Evolutionary conservation across 1,140 invertebrate genomes (phyloP).

Genomic region (Drosophila nasuta): DNA sequence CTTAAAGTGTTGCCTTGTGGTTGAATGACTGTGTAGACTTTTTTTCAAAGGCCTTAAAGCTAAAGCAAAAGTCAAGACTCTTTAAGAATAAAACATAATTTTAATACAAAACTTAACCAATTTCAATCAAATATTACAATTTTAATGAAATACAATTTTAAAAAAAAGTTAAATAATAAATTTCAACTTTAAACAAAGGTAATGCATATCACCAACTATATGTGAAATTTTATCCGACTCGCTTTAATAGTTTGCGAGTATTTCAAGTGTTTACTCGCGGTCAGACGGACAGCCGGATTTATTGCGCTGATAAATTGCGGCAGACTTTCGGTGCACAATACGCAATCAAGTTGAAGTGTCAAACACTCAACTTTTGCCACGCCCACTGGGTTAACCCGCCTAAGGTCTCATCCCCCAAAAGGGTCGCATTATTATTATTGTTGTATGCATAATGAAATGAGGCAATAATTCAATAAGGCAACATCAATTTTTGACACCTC

Average conservation of each 20-base stretch:
- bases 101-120: too few relatives aligned
- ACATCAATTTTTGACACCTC: conserved; percentile 73
- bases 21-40: conserved; percentile 40
- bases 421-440: conserved; percentile 46
- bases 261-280: background rate
- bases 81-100: too few relatives aligned
- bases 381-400: conserved; percentile 45
- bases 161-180: too few relatives aligned
- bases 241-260: background rate
- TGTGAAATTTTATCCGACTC: too few relatives aligned
- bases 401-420: conserved; percentile 15
- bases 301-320: conserved; percentile 17
- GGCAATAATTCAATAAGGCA: conserved; percentile 77
- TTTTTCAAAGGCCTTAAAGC: conserved; percentile 28
- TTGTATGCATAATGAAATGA: conserved; percentile 50
- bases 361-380: conserved; percentile 46
- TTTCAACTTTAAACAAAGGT: conserved; percentile 39
- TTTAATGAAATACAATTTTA: too few relatives aligned
- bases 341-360: conserved; percentile 48
- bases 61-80: too few relatives aligned
- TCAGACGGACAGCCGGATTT: background rate
- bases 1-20: conserved; percentile 74
- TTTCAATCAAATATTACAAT: too few relatives aligned
- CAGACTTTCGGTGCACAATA: conserved; percentile 56
- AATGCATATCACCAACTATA: background rate